phyloP scores from a whole-genome alignment of 2,888 invertebrate species.

The Nudaria mundana region DNA sequence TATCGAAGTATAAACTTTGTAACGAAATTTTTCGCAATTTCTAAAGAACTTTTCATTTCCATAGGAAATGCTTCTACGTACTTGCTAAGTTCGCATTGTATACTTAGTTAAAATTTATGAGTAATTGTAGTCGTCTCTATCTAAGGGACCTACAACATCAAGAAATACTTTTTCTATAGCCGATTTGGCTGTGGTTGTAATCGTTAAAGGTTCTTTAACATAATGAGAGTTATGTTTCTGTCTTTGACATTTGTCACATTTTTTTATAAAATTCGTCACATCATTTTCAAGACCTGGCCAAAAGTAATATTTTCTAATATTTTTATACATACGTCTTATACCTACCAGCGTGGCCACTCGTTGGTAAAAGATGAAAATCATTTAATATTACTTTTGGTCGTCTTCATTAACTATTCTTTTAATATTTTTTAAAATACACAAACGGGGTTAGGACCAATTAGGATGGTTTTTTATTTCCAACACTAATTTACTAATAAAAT shows the following conservation, averaged over 20 bases:
- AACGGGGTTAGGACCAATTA: too few species aligned
- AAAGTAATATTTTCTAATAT: neutral
- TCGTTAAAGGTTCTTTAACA: neutral
- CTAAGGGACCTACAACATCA: constrained; percentile 19
- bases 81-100: constrained; percentile 19
- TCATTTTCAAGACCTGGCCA: neutral
- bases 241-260: neutral
- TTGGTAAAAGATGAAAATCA: constrained; percentile 24
- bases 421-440: neutral
- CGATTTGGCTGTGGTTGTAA: too few species aligned
- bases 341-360: constrained; percentile 16
- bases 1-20: constrained; percentile 2
- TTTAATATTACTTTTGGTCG: constrained; percentile 14
- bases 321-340: constrained; percentile 25
- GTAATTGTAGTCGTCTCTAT: constrained; percentile 13
- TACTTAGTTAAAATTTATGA: constrained; percentile 15
- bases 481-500: neutral
- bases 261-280: neutral
- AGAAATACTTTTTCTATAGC: constrained; percentile 20
- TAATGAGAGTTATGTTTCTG: neutral
- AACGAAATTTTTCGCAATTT: neutral
- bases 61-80: constrained; percentile 10
- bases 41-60: neutral
- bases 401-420: constrained; percentile 13
- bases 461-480: too few species aligned